Evolutionary conservation across 2,888 invertebrate species (phyloP).

Genomic region (Drosophila affinis): DNA sequence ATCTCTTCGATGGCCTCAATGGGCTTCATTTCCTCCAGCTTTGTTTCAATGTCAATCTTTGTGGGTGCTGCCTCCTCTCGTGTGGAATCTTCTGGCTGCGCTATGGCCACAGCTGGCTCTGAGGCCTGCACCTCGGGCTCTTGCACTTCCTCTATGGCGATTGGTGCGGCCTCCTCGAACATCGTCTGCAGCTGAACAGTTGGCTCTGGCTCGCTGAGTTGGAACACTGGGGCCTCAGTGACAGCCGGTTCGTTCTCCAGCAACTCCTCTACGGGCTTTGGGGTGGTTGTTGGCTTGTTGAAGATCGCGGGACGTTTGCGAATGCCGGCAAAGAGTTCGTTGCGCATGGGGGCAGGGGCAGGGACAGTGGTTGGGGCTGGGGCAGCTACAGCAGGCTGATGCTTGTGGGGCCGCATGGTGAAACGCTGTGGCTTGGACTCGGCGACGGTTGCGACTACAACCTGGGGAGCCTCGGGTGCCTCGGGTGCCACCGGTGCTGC

Average conservation of each 20-base stretch:
- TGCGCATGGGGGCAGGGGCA: conserved; percentile 59
- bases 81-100: conserved; percentile 38
- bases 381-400: conserved; percentile 55
- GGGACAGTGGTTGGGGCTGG: conserved; percentile 38
- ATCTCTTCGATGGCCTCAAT: conserved; percentile 74
- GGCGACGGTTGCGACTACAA: conserved; percentile 16
- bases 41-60: conserved; percentile 21
- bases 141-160: conserved; percentile 20
- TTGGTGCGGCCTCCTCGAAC: conserved; percentile 47
- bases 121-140: conserved; percentile 70
- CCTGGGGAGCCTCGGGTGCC: conserved; percentile 32
- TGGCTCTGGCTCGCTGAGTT: conserved; percentile 64
- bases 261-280: conserved; percentile 48
- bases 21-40: conserved; percentile 39
- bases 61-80: not conserved
- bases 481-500: conserved; percentile 48
- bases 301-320: conserved; percentile 79
- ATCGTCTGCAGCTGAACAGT: conserved; percentile 69
- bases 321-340: conserved; percentile 75
- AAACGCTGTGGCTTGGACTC: conserved; percentile 62
- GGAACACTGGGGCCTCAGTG: conserved; percentile 47
- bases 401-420: conserved; percentile 68
- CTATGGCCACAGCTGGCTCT: conserved; percentile 59
- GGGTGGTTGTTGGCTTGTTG: conserved; percentile 53
- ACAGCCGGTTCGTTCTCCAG: conserved; percentile 40